Conservation (phyloP, 1,140 invertebrate species). For the Daktulosphaira vitifoliae region DNA sequence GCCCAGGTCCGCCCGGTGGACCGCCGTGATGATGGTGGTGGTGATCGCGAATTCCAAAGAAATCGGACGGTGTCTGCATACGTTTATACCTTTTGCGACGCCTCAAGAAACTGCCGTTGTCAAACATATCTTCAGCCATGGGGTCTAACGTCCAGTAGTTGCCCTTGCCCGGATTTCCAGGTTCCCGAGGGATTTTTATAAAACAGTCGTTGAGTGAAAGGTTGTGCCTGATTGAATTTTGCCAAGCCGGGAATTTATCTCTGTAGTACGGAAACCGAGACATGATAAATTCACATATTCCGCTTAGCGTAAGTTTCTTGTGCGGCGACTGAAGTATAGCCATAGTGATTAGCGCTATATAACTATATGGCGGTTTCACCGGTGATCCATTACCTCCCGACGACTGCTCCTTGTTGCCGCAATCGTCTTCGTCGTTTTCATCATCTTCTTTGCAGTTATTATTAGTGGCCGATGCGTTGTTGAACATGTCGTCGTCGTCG, state of each 20-base stretch:
- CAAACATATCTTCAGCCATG: constrained; percentile 96
- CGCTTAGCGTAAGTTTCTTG: constrained; percentile 91
- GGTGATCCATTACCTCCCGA: constrained; percentile 34
- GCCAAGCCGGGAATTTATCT: constrained; percentile 92
- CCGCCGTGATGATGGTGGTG: constrained; percentile 44
- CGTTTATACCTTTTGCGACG: constrained; percentile 92
- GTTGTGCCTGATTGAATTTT: constrained; percentile 96
- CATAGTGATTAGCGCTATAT: constrained; percentile 97
- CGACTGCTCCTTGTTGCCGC: constrained; percentile 33
- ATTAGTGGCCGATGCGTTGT: neutral
- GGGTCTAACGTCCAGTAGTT: constrained; percentile 99
- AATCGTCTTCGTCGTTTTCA: constrained; percentile 10
- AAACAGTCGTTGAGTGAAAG: constrained; percentile 97
- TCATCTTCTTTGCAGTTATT: constrained; percentile 3
- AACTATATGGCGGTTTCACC: constrained; percentile 92
- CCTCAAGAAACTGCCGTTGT: constrained; percentile 94
- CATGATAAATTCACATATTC: constrained; percentile 99
- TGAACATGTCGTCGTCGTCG: constrained; percentile 1
- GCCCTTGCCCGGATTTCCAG: constrained; percentile 96
- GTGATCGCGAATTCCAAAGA: constrained; percentile 47
- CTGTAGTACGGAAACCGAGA: constrained; percentile 93
- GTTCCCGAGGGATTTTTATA: constrained; percentile 95
- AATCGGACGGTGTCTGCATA: constrained; percentile 50
- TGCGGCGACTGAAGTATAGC: constrained; percentile 94
- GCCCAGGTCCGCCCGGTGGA: constrained; percentile 44